phyloP scores from a whole-genome alignment of 2,797 vertebrate species.

The Girardinus metallicus region DNA sequence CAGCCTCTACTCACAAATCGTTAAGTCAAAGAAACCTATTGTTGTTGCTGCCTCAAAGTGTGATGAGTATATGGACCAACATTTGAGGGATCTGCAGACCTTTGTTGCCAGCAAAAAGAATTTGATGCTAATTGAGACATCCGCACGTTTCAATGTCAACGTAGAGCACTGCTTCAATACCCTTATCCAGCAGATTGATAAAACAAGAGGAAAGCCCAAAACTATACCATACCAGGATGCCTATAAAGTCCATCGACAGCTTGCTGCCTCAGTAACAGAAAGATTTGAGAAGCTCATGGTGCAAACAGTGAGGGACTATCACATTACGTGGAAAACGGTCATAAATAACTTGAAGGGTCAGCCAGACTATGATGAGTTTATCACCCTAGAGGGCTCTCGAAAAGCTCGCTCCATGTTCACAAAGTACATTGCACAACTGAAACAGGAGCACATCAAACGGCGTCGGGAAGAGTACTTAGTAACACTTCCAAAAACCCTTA shows the following conservation, averaged over 20 bases:
- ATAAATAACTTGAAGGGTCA: constrained; percentile 94
- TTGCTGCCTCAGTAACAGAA: constrained; percentile 90
- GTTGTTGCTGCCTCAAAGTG: constrained; percentile 97
- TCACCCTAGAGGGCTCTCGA: constrained; percentile 93
- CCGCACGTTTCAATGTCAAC: constrained; percentile 91
- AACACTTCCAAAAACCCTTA: constrained; percentile 93
- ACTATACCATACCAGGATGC: constrained; percentile 96
- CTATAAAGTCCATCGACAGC: constrained; percentile 93
- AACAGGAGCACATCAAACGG: constrained; percentile 96
- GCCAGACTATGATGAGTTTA: constrained; percentile 94
- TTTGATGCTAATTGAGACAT: constrained; percentile 93
- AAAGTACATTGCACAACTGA: constrained; percentile 96
- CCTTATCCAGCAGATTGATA: constrained; percentile 97
- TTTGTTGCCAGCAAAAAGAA: constrained; percentile 98
- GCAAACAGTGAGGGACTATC: constrained; percentile 94
- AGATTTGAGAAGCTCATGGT: constrained; percentile 94
- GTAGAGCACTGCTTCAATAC: constrained; percentile 94
- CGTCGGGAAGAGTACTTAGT: constrained; percentile 95
- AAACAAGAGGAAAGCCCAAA: constrained; percentile 96
- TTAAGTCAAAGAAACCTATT: constrained; percentile 95
- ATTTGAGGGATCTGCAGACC: constrained; percentile 94
- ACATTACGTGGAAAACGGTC: constrained; percentile 94
- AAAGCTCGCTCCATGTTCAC: constrained; percentile 95
- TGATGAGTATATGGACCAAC: constrained; percentile 96
- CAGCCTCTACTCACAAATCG: constrained; percentile 94